Evolutionary conservation across 2,797 vertebrate species (phyloP).

Genomic region (Halcyon smyrnensis): DNA sequence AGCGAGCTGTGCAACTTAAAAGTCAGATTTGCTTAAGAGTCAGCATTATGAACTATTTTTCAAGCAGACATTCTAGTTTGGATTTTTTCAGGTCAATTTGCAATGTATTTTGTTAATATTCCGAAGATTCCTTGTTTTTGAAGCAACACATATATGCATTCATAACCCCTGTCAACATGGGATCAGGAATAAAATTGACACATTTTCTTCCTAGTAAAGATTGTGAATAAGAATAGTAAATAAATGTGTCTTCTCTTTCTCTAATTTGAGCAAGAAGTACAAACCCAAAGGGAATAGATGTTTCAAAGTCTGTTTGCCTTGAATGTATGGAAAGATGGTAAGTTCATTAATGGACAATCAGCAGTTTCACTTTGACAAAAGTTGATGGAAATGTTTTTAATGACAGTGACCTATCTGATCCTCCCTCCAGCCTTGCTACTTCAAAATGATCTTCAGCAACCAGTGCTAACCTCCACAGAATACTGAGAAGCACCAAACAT

Average conservation of each 20-base stretch:
- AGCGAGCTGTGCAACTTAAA: not conserved
- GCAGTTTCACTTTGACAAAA: not conserved
- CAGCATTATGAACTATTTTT: not conserved
- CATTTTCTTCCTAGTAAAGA: not conserved
- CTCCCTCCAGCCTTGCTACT: not conserved
- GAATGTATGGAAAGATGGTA: not conserved
- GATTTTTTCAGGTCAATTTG: not conserved
- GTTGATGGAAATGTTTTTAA: slow-evolving; percentile 3
- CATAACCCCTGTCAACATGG: not conserved
- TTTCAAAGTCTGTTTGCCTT: not conserved
- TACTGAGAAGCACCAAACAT: not conserved
- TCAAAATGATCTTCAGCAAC: slow-evolving; percentile 15
- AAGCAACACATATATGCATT: not conserved
- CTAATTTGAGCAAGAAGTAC: not conserved
- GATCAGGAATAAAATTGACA: not conserved
- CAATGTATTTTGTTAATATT: not conserved
- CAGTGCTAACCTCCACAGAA: not conserved
- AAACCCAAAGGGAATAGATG: not conserved
- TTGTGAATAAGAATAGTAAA: not conserved
- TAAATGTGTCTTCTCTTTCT: not conserved
- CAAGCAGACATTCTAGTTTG: not conserved
- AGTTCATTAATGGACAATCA: slow-evolving; percentile 4
- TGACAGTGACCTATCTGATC: slow-evolving; percentile 1
- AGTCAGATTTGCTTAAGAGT: not conserved
- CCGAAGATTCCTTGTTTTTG: not conserved